These are phyloP conservation scores for Crotalus viridis DNA, from an alignment of 2,113 vertebrate genomes.

Conservation along the genomic window DNA sequence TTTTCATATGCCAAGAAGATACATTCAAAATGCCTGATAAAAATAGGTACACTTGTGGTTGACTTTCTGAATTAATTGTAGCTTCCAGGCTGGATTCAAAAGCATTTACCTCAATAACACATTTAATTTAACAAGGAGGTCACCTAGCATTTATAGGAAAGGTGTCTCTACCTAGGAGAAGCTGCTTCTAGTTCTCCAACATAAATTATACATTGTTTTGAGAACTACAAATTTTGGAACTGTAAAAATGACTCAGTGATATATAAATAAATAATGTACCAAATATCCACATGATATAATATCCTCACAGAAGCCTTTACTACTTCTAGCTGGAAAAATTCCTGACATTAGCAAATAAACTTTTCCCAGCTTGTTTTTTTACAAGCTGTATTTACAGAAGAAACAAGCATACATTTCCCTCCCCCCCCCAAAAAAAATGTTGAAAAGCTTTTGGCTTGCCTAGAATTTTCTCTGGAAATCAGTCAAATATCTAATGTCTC, in stretches of 20 bases:
- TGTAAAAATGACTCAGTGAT: not conserved
- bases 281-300: not conserved
- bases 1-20: not conserved
- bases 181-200: not conserved
- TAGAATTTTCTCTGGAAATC: slow-evolving; percentile 36
- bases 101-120: not conserved
- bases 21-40: not conserved
- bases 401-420: not conserved
- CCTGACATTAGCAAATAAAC: not conserved
- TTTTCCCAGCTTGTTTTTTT: not conserved
- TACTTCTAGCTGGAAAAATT: not conserved
- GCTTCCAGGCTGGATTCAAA: not conserved
- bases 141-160: not conserved
- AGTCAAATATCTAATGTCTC: not conserved
- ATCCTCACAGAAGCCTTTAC: fast-evolving
- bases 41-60: not conserved
- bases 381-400: not conserved
- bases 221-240: too few relatives aligned
- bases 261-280: not conserved
- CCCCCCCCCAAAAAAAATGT: not conserved
- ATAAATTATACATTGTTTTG: not conserved
- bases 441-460: not conserved
- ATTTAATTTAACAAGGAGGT: not conserved
- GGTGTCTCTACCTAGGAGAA: not conserved
- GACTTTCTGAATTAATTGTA: not conserved